Conservation (phyloP, 2,113 vertebrate species). For the Oncorhynchus nerka region DNA sequence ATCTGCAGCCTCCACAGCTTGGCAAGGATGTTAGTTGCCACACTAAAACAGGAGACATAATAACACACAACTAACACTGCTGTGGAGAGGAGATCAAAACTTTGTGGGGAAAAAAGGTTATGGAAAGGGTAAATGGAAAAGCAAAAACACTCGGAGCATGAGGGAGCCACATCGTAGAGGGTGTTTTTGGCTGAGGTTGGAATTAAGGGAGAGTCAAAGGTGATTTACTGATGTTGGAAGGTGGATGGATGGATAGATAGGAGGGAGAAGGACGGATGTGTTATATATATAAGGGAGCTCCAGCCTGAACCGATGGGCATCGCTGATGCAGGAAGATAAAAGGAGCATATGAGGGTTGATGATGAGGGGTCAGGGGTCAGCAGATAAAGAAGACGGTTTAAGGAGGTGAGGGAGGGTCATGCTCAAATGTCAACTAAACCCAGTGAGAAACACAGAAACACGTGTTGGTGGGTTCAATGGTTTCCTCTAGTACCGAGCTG, state of each 20-base stretch:
- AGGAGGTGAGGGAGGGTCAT: conserved; percentile 44
- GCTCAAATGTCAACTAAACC: conserved; percentile 42
- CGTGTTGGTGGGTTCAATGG: conserved; percentile 34
- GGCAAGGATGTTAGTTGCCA: neutral
- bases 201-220: conserved; percentile 20
- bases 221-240: conserved; percentile 5
- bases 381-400: conserved; percentile 4
- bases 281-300: neutral
- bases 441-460: conserved; percentile 46
- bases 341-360: too few species aligned
- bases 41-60: neutral
- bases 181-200: neutral
- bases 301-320: conserved; percentile 2
- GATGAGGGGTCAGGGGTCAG: too few species aligned
- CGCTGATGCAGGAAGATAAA: conserved; percentile 25
- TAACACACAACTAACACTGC: neutral
- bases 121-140: neutral
- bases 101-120: neutral
- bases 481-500: conserved; percentile 87
- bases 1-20: neutral
- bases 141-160: neutral
- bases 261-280: neutral
- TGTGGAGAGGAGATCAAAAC: neutral
- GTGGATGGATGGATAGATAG: conserved; percentile 13
- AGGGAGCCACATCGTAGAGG: neutral